Base-by-base conservation (phyloP, 2,113 vertebrate species). In the Poeciliopsis occidentalis region DNA sequence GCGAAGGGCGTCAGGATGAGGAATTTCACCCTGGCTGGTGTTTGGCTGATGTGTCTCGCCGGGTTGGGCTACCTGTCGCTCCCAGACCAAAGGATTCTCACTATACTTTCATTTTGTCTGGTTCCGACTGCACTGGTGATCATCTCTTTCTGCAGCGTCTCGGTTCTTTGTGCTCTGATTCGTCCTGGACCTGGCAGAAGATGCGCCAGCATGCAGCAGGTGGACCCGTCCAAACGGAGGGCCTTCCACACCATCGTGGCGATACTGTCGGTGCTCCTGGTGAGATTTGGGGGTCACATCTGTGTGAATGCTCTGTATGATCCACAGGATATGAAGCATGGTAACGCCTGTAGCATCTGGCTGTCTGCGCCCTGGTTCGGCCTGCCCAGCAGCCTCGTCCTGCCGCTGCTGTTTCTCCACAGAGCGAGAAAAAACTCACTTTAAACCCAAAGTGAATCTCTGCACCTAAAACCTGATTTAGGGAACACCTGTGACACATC, bases 111-210 rank as follows among this genome's bases (percentile, higher is more conserved):
- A 39, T 65, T 72, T 12, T 24, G 1, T 29, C 17, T 31, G 0
- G 8, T 72, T 11, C 29, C 60, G 0, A 1, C 32, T 41, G 29
- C 60, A n/a, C 1, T 72, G 11, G 7, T 17, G 2, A 7, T 72
- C 2, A 31, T 72, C 17, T 26, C n/a, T 0, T 64, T 47, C 27
- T 69, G 44, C 19, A 69, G 67, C 2, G 11, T 69, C 51, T 54
- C 44, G 12, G 67, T 72, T 47, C 65, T 68, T 19, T 67, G 12
- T 12, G 31, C 22, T 67, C 31, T 79, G 29, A 66, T 63, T 51
- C 54, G 29, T 63, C 57, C 30, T 0, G 60, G 39, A 4, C 70
- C 76, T 4, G 70, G 57, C 10, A 27, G 41, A 30, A 37, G 22
- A 1, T 31, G 4, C 7, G 41, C 11, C 2, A 5, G 27, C 6